Evolutionary conservation across 1,140 invertebrate species (phyloP), one percentile per base, ranked within the genome.

Genomic region (Ceratina japonica): DNA sequence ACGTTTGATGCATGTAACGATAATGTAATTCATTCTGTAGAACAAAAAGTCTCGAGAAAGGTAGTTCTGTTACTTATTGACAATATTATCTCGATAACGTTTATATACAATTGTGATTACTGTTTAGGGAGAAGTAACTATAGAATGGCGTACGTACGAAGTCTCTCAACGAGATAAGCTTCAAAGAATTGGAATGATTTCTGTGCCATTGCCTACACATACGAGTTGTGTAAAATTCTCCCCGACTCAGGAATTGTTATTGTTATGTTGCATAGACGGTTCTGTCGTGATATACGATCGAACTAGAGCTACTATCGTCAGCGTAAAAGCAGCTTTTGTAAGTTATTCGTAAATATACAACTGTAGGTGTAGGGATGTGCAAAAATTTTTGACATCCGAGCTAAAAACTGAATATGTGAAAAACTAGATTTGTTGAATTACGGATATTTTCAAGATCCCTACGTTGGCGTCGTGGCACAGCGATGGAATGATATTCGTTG

Each of bases 261-360:
- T 97, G 27, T 88, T 97, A 58, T 96, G 96, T 56, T 96, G 96
- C 88, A 95, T 96, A 74, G 96, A 97, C 93, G 95, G 95, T 16
- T 95, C 95, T 37, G 90, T 97, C 74, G 95, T 95, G n/a, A 89
- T 96, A n/a, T 94, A 96, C 75, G 94, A 96, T 92, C 92, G 95
- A 69, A 93, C 92, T 15, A 93, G 93, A 87, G 94, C 94, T 66
- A 93, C 94, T 1, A 96, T 94, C 7, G 94, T 93, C 81, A 93
- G 93, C 62, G 93, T 94, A 56, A 94, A 95, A 93, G 93, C 94
- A 71, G 92, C 93, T 72, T 94, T 97, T 92, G 95, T 95, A 92
- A 93, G 93, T 92, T 84, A 37, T 22, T 79, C 24, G 31, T 56
- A 49, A 27, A 2, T 59, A 44, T 37, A n/a, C 13, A 31, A 31